A percentile compares a stretch with the other conserved stretches of the same genome.
Conservation (phyloP, 2,113 vertebrate genomes). For the Tricholaema leucomelas region DNA sequence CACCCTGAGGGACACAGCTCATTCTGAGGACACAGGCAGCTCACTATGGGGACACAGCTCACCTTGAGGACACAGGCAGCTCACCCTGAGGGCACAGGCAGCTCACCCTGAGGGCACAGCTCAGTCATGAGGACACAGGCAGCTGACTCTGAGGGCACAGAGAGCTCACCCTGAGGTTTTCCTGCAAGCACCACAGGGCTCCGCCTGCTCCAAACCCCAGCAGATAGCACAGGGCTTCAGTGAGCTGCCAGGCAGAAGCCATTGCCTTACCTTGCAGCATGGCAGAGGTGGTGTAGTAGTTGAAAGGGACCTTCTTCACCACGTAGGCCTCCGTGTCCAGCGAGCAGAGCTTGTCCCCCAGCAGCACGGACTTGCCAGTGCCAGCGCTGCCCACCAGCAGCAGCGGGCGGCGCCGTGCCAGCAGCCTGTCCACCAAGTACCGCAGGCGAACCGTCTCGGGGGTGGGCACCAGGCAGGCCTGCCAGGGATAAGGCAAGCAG, state of each 20-base stretch:
- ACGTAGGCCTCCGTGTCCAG: constrained; percentile 80
- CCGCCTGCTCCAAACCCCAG: background rate
- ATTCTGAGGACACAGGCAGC: too few species aligned
- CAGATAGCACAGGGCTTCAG: accelerated
- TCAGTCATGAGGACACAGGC: too few species aligned
- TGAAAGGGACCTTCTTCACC: constrained; percentile 90
- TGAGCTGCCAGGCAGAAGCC: background rate
- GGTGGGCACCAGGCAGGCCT: constrained; percentile 93
- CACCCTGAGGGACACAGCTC: too few species aligned
- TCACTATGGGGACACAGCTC: too few species aligned
- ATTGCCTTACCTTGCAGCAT: constrained; percentile 88
- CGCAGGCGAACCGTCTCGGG: constrained; percentile 84
- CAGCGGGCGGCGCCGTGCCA: constrained; percentile 79
- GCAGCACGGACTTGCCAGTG: constrained; percentile 90
- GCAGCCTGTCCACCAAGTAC: constrained; percentile 87
- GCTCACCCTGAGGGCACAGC: too few species aligned
- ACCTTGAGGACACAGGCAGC: too few species aligned
- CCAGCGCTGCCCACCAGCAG: constrained; percentile 91
- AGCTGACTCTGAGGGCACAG: too few species aligned
- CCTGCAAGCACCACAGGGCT: too few species aligned
- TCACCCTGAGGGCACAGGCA: too few species aligned
- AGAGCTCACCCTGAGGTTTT: too few species aligned
- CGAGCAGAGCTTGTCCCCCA: constrained; percentile 83
- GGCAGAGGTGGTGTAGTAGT: constrained; percentile 95
- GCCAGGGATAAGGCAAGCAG: background rate